These are phyloP conservation scores for Leptinotarsa juncta DNA, from an alignment of 2,888 invertebrate species.

Conservation along the genomic window DNA sequence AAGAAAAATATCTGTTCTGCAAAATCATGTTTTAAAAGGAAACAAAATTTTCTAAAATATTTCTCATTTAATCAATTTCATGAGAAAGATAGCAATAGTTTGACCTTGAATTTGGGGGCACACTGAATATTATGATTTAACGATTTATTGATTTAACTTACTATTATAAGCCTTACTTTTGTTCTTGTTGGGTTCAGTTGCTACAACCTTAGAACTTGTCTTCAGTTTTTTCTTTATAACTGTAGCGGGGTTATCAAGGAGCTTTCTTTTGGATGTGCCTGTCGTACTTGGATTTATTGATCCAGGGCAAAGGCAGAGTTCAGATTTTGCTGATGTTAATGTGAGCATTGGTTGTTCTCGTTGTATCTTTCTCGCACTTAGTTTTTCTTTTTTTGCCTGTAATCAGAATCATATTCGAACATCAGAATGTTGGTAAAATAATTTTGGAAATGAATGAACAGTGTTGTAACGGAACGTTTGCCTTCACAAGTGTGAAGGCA, in stretches of 20 bases:
- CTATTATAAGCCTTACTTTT: conserved; percentile 11
- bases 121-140: not conserved
- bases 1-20: too few species aligned
- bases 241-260: conserved; percentile 36
- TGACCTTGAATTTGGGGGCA: not conserved
- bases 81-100: too few species aligned
- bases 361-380: conserved; percentile 69
- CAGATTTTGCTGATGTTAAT: conserved; percentile 45
- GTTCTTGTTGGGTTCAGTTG: conserved; percentile 24
- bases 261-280: conserved; percentile 40
- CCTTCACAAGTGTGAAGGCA: too few species aligned
- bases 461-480: too few species aligned
- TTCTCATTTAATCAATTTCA: too few species aligned
- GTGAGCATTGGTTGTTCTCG: conserved; percentile 46
- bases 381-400: conserved; percentile 68
- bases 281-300: conserved; percentile 32
- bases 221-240: conserved; percentile 37
- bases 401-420: conserved; percentile 21
- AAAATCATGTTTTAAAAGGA: too few species aligned
- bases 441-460: not conserved
- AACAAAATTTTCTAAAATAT: too few species aligned
- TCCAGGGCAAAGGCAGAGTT: conserved; percentile 44
- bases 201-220: not conserved
- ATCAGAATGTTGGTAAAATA: not conserved
- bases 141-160: conserved; percentile 16